These are phyloP conservation scores for Hirtodrosophila trivittata DNA, from an alignment of 2,888 invertebrate species.

Conservation along the genomic window DNA sequence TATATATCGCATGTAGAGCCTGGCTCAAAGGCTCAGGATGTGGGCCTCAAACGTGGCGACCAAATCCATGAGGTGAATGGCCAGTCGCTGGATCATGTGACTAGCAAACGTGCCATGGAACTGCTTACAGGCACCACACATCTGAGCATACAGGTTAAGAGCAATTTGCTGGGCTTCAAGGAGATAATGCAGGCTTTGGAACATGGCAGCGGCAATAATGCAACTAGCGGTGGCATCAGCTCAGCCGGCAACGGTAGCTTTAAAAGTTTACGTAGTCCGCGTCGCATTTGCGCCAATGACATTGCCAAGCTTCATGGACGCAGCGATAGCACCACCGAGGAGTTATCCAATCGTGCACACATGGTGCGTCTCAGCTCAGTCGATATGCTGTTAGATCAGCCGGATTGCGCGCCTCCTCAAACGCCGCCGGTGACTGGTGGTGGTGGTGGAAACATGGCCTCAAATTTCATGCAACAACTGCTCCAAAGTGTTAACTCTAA, in stretches of 20 bases:
- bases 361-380: constrained; percentile 89
- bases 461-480: constrained; percentile 85
- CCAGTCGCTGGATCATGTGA: constrained; percentile 97
- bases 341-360: constrained; percentile 70
- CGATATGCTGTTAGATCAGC: constrained; percentile 85
- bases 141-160: constrained; percentile 97
- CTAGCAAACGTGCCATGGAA: constrained; percentile 95
- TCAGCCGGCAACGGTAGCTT: constrained; percentile 54
- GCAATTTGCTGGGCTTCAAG: constrained; percentile 95
- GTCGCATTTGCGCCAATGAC: constrained; percentile 85
- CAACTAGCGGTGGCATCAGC: constrained; percentile 33
- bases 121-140: constrained; percentile 97
- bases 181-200: constrained; percentile 86
- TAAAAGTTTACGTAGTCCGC: constrained; percentile 76
- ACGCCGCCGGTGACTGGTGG: constrained; percentile 53
- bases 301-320: constrained; percentile 87
- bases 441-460: constrained; percentile 70
- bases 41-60: constrained; percentile 97
- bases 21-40: constrained; percentile 96
- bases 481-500: constrained; percentile 81
- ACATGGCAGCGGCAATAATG: constrained; percentile 71
- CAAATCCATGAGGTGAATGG: constrained; percentile 99
- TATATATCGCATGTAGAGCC: constrained; percentile 97
- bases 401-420: constrained; percentile 82
- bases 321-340: constrained; percentile 76